Base-by-base conservation (phyloP, 2,888 invertebrate genomes). In the Clunio marinus region DNA sequence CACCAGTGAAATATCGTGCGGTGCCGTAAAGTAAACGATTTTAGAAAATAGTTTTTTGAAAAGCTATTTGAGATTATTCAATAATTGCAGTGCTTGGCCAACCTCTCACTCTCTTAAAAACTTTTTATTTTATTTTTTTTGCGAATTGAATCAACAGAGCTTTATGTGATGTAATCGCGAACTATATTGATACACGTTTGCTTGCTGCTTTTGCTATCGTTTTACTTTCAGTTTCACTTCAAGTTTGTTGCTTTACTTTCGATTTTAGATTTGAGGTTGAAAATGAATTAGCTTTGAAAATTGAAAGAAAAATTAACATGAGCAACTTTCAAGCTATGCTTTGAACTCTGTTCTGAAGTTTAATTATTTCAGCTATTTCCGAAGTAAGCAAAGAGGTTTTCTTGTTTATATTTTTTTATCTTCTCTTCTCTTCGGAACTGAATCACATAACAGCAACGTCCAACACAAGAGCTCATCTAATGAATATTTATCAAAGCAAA, bases 171-270 rank as follows among this genome's bases (percentile, higher is more conserved):
- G 62, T 62, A 62, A 62, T 37, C 13, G 7, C 28, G 62, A 35
- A 62, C 62, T 62, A 62, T 62, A 62, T 58, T 62, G 41, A 41
- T 41, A 41, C n/a, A 35, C 1, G 2, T 35, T 2, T n/a, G 8
- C 2, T n/a, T 35, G 35, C 10, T 59, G 35, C 28, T 57, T 57
- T 57, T 28, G 59, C 28, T 58, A 41, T 41, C 41, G 41, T n/a
- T 58, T 46, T n/a, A 28, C 59, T 59, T 59, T 59, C 59, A 28
- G 17, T 59, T 59, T 59, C 59, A 59, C 28, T 59, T 59, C 35
- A 20, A 59, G 24, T 22, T 8, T 46, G 46, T 46, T 22, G 41
- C 37, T 46, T 46, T 41, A n/a, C 41, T 41, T 41, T 41, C 41
- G 10, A 15, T 41, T 41, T 41, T 15, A 41, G 41, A n/a, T n/a